Base-by-base conservation (phyloP, 2,797 vertebrate genomes). In the Acanthiza pusilla region DNA sequence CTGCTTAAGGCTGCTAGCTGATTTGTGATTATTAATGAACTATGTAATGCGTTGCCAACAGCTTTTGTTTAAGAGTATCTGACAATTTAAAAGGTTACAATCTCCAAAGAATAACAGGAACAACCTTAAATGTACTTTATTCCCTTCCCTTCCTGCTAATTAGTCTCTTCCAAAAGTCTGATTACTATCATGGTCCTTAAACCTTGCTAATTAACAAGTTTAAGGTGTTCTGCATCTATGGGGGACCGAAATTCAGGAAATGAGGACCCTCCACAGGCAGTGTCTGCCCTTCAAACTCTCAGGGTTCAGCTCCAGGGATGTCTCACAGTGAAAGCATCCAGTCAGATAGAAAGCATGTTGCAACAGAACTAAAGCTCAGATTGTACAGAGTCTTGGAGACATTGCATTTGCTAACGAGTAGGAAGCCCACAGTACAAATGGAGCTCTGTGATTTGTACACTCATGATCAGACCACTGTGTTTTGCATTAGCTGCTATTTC, bases 401-500 rank as follows among this genome's bases (percentile, higher is more conserved):
- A 74, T 16, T 51, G 72, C 66, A 73, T 85, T 74, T 91, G 71
- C 12, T 72, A 89, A 90, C 6, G 2, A 89, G 67, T 9, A 91
- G 77, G 63, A 93, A 92, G 85, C 32, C 77, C n/a, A 30, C 81
- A 88, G 72, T 81, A 84, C 80, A 80, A 78, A 83, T 60, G 92
- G 79, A 93, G 86, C 57, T 34, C 84, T 83, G 81, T 80, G 84
- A 87, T 94, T 83, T 88, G 66, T 70, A 90, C 61, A 77, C 65
- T 92, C 54, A 73, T 80, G 87, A 89, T 63, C 81, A 87, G 93
- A 91, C 53, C 57, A 43, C 63, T 83, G 4, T 45, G 65, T 67
- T 95, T 74, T 50, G 86, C 63, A 82, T 85, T 87, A 92, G 84
- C 78, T 91, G 80, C 83, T 89, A 61, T 57, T 95, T 90, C 88